These are phyloP conservation scores for Papilio xuthus DNA, from an alignment of 1,140 invertebrate species.

Conservation along the genomic window DNA sequence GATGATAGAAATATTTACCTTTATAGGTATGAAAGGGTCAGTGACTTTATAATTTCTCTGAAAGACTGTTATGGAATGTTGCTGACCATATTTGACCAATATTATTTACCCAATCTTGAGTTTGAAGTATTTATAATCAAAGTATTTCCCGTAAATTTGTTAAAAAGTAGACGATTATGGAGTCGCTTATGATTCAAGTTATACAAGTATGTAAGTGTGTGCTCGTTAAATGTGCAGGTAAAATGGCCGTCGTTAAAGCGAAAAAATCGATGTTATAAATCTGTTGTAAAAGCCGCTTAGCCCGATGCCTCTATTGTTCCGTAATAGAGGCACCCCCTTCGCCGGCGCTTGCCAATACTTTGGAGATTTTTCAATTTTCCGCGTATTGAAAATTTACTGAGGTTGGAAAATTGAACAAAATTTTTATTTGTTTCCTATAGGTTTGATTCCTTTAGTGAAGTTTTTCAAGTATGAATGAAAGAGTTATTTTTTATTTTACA, in stretches of 20 bases:
- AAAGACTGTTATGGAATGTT: no score
- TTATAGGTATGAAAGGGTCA: no score
- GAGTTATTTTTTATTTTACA: no score
- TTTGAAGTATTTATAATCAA: neutral
- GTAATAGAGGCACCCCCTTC: constrained; percentile 12
- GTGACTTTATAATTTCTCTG: no score
- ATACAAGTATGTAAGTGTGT: neutral
- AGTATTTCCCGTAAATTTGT: neutral
- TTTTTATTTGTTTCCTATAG: no score
- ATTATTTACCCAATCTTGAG: neutral
- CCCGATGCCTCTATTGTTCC: constrained; percentile 30
- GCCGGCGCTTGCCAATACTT: neutral
- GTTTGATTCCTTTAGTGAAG: no score
- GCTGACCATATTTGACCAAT: no score
- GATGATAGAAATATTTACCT: no score
- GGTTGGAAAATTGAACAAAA: neutral
- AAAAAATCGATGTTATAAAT: constrained; percentile 31
- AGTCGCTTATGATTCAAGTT: neutral
- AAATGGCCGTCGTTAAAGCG: constrained; percentile 24
- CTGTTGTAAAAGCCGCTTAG: constrained; percentile 16
- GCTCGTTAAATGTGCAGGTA: constrained; percentile 9
- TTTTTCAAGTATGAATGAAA: no score
- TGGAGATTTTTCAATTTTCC: neutral
- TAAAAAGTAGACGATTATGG: neutral
- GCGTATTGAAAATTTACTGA: constrained; percentile 6